Evolutionary conservation across 2,797 vertebrate genomes (phyloP), one percentile per base, ranked within the genome.

Genomic region (Echiichthys vipera): DNA sequence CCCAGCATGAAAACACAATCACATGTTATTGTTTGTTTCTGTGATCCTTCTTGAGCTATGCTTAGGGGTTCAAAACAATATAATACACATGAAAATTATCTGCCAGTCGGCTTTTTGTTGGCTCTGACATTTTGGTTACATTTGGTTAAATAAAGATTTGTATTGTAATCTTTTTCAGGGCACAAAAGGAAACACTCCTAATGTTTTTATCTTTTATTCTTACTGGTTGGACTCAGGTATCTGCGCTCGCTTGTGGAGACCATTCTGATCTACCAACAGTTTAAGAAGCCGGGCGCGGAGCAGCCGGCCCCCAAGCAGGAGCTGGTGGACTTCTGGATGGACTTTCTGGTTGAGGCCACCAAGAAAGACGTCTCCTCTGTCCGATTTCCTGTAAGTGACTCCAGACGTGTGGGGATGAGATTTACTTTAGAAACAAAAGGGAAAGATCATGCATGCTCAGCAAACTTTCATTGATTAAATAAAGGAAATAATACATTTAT

Each of bases 241-340:
- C 93, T 99, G 75, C 91, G 95, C 72, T 98, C 97, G 2, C 93
- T 98, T 50, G 98, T 99, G 67, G 97, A 99, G 84, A 99, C 97
- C 54, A 96, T 99, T 85, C 81, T 98, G 83, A 98, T 99, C 84
- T 97, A 98, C 87, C 95, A 99, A 43, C 97, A 99, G 83, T 99
- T 98, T 92, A 97, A 95, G 71, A 99, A 98, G 78, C 90, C 96
- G 18, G 84, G 92, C 40, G 43, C 61, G 10, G 98, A 99, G 55
- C 96, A 97, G 61, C 96, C 95, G 4, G 87, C 84, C 0, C 91
- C 95, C 68, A 98, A 95, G 74, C 96, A 98, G 88, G 98, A 99
- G 79, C 94, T 98, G 30, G 95, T 99, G 81, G 97, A 99, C 89
- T 99, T 99, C 87, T 99, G 98, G 98, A 99, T 99, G 98, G 98